Evolutionary conservation across 2,797 vertebrate genomes (phyloP).

Genomic region (Corythornis leucogaster): DNA sequence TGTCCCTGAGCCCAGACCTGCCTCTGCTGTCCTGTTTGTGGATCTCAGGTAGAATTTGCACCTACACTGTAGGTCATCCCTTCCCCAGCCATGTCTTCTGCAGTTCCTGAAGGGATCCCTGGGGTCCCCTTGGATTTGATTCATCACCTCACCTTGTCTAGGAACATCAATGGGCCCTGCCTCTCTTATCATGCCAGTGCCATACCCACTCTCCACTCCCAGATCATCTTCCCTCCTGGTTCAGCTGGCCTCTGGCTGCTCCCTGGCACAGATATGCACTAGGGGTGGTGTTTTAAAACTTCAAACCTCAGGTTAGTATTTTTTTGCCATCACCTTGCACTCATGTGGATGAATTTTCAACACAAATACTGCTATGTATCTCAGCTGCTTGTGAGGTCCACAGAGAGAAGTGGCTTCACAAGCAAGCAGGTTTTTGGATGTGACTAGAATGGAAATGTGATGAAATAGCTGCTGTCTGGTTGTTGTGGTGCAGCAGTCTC

Average conservation of each 20-base stretch:
- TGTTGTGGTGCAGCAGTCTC: neutral
- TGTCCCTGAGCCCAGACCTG: neutral
- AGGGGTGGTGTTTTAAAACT: neutral
- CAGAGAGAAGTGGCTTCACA: neutral
- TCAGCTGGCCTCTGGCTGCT: neutral
- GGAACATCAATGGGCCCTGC: rapidly evolving
- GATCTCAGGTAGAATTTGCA: neutral
- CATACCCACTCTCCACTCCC: neutral
- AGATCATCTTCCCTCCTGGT: neutral
- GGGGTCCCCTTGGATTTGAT: neutral
- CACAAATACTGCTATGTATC: neutral
- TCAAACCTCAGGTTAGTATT: neutral
- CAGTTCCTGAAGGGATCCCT: neutral
- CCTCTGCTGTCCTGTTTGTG: neutral
- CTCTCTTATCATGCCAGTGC: neutral
- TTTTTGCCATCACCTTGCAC: neutral
- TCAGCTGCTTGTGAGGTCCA: neutral
- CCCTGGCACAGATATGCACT: neutral
- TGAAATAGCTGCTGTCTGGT: neutral
- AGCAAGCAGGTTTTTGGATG: neutral
- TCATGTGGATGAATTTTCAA: neutral
- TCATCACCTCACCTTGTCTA: neutral
- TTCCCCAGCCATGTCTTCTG: neutral
- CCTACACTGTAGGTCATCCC: rapidly evolving
- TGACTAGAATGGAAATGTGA: neutral